Base-by-base conservation (phyloP, 2,113 vertebrate genomes). In the Nansenia antarctica region DNA sequence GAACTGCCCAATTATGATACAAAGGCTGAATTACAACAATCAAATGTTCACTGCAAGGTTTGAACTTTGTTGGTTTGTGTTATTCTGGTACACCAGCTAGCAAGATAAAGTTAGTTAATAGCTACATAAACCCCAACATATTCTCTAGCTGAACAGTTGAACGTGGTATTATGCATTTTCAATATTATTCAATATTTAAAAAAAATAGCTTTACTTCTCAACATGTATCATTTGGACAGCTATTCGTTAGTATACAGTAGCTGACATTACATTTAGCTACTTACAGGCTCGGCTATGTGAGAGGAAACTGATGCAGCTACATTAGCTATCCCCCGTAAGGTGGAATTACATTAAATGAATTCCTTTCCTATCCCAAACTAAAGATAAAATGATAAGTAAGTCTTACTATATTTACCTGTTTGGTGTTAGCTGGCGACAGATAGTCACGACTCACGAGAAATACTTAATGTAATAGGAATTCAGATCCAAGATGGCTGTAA, bases 381-480 rank as follows among this genome's bases (percentile, higher is more conserved):
- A 53, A 22, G 22, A 22, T n/a, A 7, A 24, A 26, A 8, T 53
- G 22, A 47, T 47, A 53, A 53, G 8, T 9, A 53, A 53, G n/a
- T 37, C 11, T 37, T 9, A 53, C n/a, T 20, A 53, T 9, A 53
- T 20, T 1, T 6, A 53, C 5, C 29, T 6, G n/a, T 34, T 9
- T 34, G 7, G 14, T 8, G 31, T 49, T 22, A 53, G 71, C 67
- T 73, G 71, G 20, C 42, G 20, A 2, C 22, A 58, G 63, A 73
- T 67, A 67, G 31, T 22, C 9, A 63, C 42, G 27, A 67, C 29
- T 22, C 9, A 63, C 42, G 27, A 37, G 60, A 68, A 64, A 63
- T 34, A 74, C 72, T 74, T 20, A 74, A 65, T 74, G 59, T 74
- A 52, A 58, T 8, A 67, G 45, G 22, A 32, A 22, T 66, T 60